Conservation (phyloP, 2,797 vertebrate species). For the Esox lucius region DNA sequence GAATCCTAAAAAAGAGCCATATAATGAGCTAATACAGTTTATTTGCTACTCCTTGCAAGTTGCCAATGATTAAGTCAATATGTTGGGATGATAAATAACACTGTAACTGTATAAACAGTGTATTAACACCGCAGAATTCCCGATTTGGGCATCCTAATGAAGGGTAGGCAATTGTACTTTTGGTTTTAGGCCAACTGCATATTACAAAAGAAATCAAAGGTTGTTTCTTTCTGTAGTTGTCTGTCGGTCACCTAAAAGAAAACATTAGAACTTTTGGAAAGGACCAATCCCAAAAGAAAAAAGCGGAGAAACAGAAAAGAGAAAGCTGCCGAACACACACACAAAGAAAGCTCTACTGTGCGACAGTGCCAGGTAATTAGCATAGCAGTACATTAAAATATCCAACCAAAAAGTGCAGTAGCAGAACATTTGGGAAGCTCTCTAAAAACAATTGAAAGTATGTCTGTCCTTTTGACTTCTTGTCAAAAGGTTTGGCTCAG, state of each 20-base stretch:
- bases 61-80: neutral
- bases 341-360: constrained; percentile 59
- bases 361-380: constrained; percentile 52
- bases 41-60: neutral
- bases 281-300: neutral
- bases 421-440: neutral
- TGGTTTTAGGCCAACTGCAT: neutral
- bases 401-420: neutral
- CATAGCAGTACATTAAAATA: constrained; percentile 52
- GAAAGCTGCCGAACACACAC: constrained; percentile 54
- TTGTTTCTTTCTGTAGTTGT: neutral
- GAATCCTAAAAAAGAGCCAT: neutral
- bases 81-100: neutral
- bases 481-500: neutral
- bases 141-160: neutral
- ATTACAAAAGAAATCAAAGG: neutral
- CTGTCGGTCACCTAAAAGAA: neutral
- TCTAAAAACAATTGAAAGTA: neutral
- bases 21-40: neutral
- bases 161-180: constrained; percentile 2
- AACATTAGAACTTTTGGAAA: neutral
- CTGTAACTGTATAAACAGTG: neutral
- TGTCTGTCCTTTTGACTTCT: neutral
- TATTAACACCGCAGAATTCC: neutral
- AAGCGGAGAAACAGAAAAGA: constrained; percentile 39